These are phyloP conservation scores for Smittia aterrima DNA, from an alignment of 2,888 invertebrate genomes.

Conservation along the genomic window DNA sequence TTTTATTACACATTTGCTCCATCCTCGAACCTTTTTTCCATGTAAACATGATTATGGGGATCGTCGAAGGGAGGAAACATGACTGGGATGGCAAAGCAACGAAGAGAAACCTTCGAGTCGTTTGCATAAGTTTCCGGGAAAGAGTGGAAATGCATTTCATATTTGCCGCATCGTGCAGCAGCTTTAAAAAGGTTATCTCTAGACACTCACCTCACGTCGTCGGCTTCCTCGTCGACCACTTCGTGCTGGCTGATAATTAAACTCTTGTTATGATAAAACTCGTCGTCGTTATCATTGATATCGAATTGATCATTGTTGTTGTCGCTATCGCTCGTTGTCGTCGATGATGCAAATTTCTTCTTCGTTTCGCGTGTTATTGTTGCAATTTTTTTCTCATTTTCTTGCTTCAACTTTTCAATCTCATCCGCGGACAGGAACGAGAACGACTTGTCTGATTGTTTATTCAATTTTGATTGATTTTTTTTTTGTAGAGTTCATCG, in stretches of 20 bases:
- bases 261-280: conserved; percentile 33
- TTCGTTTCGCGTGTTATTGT: conserved; percentile 54
- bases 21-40: too few relatives aligned
- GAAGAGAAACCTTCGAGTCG: background rate
- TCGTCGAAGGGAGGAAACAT: too few relatives aligned
- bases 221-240: background rate
- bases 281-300: conserved; percentile 45
- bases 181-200: background rate
- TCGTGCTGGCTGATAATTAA: conserved; percentile 26
- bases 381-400: conserved; percentile 88
- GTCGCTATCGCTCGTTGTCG: conserved; percentile 52
- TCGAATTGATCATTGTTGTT: conserved; percentile 37
- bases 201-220: conserved; percentile 26
- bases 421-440: conserved; percentile 92
- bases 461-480: conserved; percentile 19
- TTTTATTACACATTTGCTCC: too few relatives aligned
- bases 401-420: conserved; percentile 89
- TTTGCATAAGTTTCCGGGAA: background rate
- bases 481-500: conserved; percentile 4
- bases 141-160: background rate
- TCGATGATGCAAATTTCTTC: conserved; percentile 43
- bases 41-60: too few relatives aligned
- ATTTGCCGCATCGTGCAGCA: background rate
- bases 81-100: background rate
- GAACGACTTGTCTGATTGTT: conserved; percentile 77